Evolutionary conservation across 2,888 invertebrate species (phyloP).

Genomic region (Athalia rosae): DNA sequence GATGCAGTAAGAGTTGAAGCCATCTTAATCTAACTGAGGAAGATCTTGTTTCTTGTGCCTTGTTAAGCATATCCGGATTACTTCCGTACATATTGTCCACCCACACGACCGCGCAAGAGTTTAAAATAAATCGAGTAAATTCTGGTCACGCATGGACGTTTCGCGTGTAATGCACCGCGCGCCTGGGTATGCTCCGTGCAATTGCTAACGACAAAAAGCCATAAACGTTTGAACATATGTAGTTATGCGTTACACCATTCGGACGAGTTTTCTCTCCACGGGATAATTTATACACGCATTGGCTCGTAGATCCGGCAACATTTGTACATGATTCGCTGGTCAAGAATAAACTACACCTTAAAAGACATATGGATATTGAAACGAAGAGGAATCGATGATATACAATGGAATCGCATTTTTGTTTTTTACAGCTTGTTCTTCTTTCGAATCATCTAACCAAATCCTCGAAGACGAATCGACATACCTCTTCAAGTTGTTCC

Average conservation of each 20-base stretch:
- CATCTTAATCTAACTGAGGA: constrained; percentile 39
- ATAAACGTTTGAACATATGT: not conserved
- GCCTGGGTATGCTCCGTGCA: not conserved
- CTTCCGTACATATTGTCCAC: constrained; percentile 34
- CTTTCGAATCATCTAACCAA: not conserved
- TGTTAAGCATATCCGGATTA: constrained; percentile 40
- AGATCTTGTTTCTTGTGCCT: constrained; percentile 35
- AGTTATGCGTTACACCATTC: not conserved
- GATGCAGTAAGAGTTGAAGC: not conserved
- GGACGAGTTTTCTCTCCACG: not conserved
- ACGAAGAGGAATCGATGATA: too few relatives aligned
- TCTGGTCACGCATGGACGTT: constrained; percentile 18
- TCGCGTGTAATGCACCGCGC: not conserved
- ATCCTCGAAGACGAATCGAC: not conserved
- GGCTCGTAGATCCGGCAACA: not conserved
- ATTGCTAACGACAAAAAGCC: not conserved
- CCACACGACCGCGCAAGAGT: constrained; percentile 1
- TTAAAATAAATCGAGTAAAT: constrained; percentile 7
- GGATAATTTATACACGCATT: constrained; percentile 14
- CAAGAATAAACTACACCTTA: not conserved
- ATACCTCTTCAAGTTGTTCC: not conserved
- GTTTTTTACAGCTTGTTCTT: not conserved
- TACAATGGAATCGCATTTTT: too few relatives aligned
- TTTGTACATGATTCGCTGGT: not conserved
- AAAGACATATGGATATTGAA: not conserved